phyloP scores from a whole-genome alignment of 2,888 invertebrate genomes.

The Cheilosia vulpina region DNA sequence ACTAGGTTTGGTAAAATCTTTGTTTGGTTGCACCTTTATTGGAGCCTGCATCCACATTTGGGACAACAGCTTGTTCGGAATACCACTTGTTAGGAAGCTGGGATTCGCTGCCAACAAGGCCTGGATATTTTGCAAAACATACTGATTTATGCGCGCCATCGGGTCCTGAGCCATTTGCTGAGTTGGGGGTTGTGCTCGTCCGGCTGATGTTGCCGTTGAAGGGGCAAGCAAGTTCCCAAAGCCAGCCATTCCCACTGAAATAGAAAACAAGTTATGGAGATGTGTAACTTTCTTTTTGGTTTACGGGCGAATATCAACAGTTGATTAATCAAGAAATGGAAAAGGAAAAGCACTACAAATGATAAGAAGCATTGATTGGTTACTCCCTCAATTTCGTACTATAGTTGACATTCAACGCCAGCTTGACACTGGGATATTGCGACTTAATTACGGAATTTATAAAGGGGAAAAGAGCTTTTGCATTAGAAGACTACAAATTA shows the following conservation, averaged over 20 bases:
- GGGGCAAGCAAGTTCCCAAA: constrained; percentile 81
- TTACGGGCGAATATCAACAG: neutral
- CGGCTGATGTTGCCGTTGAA: constrained; percentile 59
- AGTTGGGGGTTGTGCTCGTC: constrained; percentile 32
- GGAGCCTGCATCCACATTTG: constrained; percentile 86
- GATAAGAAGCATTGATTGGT: neutral
- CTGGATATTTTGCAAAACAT: constrained; percentile 82
- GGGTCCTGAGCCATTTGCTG: constrained; percentile 74
- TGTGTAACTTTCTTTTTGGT: neutral
- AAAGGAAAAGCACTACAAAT: constrained; percentile 8
- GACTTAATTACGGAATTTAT: too few relatives aligned
- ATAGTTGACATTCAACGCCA: neutral
- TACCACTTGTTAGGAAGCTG: constrained; percentile 83
- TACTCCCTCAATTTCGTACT: neutral
- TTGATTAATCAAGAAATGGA: neutral
- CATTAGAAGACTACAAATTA: too few relatives aligned
- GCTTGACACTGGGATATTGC: neutral
- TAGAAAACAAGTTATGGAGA: constrained; percentile 2
- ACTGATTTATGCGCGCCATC: constrained; percentile 79
- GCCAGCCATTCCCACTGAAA: constrained; percentile 87
- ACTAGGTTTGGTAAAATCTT: neutral
- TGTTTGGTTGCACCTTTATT: constrained; percentile 80
- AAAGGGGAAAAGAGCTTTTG: too few relatives aligned
- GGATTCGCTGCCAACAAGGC: constrained; percentile 82
- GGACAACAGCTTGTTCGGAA: constrained; percentile 85